Evolutionary conservation across 2,113 vertebrate genomes (phyloP).

Genomic region (Hylia prasina): DNA sequence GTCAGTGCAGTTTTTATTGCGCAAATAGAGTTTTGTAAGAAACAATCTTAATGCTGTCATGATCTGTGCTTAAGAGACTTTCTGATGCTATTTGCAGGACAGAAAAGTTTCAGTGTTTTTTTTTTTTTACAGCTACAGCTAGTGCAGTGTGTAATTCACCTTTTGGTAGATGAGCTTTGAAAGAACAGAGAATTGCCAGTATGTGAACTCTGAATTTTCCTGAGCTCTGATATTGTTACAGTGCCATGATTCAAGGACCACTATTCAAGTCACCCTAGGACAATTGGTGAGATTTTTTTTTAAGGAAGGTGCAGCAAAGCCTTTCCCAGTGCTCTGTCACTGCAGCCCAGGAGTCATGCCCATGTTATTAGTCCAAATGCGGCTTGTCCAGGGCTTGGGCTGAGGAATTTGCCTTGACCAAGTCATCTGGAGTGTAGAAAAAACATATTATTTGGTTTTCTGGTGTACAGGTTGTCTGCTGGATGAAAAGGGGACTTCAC

Average conservation of each 20-base stretch:
- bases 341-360: fast-evolving
- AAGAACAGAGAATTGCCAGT: background rate
- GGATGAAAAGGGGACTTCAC: background rate
- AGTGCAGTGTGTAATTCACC: background rate
- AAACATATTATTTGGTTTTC: background rate
- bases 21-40: background rate
- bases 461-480: background rate
- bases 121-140: background rate
- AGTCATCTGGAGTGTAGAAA: background rate
- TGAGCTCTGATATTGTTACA: fast-evolving
- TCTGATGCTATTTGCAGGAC: background rate
- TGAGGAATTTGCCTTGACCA: background rate
- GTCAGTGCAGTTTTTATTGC: background rate
- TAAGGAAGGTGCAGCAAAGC: background rate
- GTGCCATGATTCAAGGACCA: background rate
- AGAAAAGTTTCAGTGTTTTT: background rate
- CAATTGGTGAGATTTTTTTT: fast-evolving
- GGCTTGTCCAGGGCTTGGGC: background rate
- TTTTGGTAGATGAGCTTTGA: background rate
- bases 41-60: fast-evolving
- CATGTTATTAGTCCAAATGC: background rate
- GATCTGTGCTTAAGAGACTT: background rate
- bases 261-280: no score
- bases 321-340: background rate
- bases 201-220: background rate